Evolutionary conservation across 2,888 invertebrate species (phyloP), one percentile per base, ranked within the genome.

Genomic region (Nesidiocoris tenuis): DNA sequence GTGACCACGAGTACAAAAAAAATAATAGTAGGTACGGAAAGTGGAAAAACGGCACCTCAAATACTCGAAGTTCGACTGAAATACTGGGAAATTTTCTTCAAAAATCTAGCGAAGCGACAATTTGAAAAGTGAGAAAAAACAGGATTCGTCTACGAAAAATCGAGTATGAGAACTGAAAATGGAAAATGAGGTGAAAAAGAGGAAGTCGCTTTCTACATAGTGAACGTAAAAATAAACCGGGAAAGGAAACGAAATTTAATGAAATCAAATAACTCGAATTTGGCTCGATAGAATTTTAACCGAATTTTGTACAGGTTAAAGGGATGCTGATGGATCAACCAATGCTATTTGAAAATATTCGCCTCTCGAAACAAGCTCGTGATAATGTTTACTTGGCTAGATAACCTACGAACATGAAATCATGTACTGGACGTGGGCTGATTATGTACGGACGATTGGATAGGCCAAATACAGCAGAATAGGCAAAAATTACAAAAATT

Each of bases 151-250:
- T 61, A 57, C 64, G 18, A 75, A 56, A 75, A 5, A n/a, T 7
- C 7, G 55, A 67, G n/a, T 61, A 55, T 9, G 56, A 67, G 56
- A 24, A 67, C 21, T 68, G 56, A n/a, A 68, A 67, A 75, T 24
- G 24, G 57, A 12, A 68, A 56, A 67, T 1, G 3, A 22, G 23
- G 24, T 24, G 23, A 57, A 57, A 74, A 63, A 22, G 56, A 65
- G 54, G 54, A 21, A 64, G 19, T 64, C 23, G 64, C 64, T 65
- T 65, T 65, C 65, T 65, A 65, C 65, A 19, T 65, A 65, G 65
- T 65, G 65, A 65, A 65, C 24, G 19, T 24, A 39, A 21, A 65
- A 65, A 24, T 3, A 12, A 39, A 39, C 12, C 12, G 39, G 3
- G 1, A 39, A 25, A 65, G 25, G 25, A 65, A 65, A 25, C n/a